Evolutionary conservation across 2,888 invertebrate species (phyloP).

Genomic region (Thumatha senex): DNA sequence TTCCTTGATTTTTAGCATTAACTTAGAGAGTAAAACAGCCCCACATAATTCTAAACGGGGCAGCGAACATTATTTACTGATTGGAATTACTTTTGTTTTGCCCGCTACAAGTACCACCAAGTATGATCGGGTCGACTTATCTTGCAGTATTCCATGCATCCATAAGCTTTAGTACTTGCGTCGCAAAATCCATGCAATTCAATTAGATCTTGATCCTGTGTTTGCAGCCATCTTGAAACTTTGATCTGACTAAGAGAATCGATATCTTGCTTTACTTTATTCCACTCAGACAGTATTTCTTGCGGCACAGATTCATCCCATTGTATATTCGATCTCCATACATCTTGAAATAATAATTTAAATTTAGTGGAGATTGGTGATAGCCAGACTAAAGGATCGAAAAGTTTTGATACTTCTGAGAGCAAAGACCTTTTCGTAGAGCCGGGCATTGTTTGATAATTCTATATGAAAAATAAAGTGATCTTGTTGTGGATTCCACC

Average conservation of each 20-base stretch:
- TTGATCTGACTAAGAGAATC: not conserved
- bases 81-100: not conserved
- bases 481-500: slow-evolving; percentile 17
- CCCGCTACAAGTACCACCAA: not conserved
- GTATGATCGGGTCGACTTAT: not conserved
- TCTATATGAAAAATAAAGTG: slow-evolving; percentile 10
- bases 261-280: not conserved
- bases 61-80: not conserved
- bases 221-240: slow-evolving; percentile 8
- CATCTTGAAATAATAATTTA: slow-evolving; percentile 19
- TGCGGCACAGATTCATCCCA: slow-evolving; percentile 13
- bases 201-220: not conserved
- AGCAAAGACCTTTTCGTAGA: slow-evolving; percentile 17
- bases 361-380: slow-evolving; percentile 14
- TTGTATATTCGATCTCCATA: slow-evolving; percentile 3
- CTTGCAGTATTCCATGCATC: not conserved
- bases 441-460: not conserved
- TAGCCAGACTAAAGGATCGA: slow-evolving; percentile 22
- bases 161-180: not conserved
- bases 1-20: not conserved
- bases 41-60: not conserved
- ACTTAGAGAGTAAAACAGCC: not conserved
- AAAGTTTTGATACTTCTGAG: slow-evolving; percentile 20
- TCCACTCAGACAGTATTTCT: not conserved
- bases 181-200: slow-evolving; percentile 2